Percentiles rank a stretch among this genome's conserved stretches.
Evolutionary conservation across 2,113 vertebrate genomes (phyloP).

Genomic region (Psophia crepitans): DNA sequence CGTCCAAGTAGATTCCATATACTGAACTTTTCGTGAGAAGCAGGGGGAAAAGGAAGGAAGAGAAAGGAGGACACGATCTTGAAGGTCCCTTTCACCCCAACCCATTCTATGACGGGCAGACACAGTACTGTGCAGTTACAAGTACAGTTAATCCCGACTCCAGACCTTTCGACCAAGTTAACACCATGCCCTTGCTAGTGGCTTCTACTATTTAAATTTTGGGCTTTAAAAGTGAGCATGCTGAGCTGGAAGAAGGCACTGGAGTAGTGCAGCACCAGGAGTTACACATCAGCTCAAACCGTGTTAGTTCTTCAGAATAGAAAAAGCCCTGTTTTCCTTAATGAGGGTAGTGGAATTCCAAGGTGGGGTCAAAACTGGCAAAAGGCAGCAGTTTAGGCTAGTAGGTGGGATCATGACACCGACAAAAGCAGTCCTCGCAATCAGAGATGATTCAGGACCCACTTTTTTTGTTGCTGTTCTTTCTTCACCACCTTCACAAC

Average conservation of each 20-base stretch:
- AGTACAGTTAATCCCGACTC: constrained; percentile 9
- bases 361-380: background rate
- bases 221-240: background rate
- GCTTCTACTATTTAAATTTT: background rate
- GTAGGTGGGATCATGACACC: background rate
- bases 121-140: background rate
- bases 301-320: background rate
- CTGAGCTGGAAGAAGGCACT: background rate
- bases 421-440: background rate
- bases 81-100: background rate
- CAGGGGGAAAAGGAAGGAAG: background rate
- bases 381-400: background rate
- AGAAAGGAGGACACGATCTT: background rate
- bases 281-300: accelerated
- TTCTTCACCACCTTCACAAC: background rate
- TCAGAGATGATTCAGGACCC: background rate
- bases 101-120: background rate
- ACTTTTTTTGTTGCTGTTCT: background rate
- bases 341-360: background rate
- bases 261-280: background rate
- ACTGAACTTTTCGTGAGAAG: background rate
- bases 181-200: background rate
- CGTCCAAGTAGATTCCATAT: background rate
- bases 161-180: background rate
- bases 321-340: background rate